Evolutionary conservation across 1,140 invertebrate species (phyloP), one percentile per base, ranked within the genome.

Genomic region (Epicauta chinensis): DNA sequence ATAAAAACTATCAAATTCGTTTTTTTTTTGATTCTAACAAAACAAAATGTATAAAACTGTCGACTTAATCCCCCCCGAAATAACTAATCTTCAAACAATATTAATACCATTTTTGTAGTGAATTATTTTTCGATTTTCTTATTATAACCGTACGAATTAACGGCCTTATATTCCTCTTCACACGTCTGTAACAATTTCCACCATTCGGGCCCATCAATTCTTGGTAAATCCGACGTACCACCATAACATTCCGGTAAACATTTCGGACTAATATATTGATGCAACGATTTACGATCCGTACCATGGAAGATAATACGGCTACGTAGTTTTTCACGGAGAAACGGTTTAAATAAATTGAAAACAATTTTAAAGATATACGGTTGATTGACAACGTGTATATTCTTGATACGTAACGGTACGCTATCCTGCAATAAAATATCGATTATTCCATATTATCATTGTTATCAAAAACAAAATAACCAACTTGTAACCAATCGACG

Each of bases 291-390:
- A 12, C 86, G 75, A 65, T 93, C 88, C 1, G 77, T 86, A 15
- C 90, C 89, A 66, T 93, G 86, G 76, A 93, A 91, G 38, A 85
- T 77, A 36, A 91, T 89, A 39, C 87, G 78, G 35, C 68, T 80
- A 41, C 79, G 81, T 13, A 90, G 70, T 61, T 90, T 90, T 57
- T 88, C 85, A 34, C 78, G 77, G 0, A 94, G 71, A 71, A 94
- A 90, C 4, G 88, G 90, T 67, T 92, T 93, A 69, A 93, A 88
- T 9, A 94, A 75, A 7, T 84, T 77, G 69, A 91, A 93, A 1
- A 95, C 82, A 71, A 91, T 82, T 63, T 91, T 90, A 72, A 93
- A 93, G 39, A 93, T 76, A 58, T 84, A 86, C 0, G 91, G 90
- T 69, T 93, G 89, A 69, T 94, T 92, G 2, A 94, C 75, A 43